phyloP scores from a whole-genome alignment of 2,113 vertebrate species.

The Platysteira castanea region DNA sequence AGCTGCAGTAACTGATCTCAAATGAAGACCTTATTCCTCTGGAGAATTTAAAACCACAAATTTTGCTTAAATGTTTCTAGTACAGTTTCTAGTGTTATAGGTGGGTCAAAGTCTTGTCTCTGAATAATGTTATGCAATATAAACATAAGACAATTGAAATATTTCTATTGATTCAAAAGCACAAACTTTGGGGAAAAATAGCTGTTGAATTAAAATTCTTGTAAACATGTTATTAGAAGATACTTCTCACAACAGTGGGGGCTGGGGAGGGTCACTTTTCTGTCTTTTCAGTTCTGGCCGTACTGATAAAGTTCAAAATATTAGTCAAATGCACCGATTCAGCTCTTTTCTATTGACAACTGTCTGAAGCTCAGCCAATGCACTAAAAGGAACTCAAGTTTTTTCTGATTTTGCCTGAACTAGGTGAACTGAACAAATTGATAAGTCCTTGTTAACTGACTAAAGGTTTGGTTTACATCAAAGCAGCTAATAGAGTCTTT shows the following conservation, averaged over 20 bases:
- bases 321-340: not conserved
- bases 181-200: not conserved
- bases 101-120: not conserved
- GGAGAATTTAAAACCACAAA: not conserved
- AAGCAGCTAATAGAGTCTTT: not conserved
- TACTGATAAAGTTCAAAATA: not conserved
- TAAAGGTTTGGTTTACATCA: not conserved
- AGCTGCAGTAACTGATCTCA: not conserved
- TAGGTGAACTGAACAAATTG: not conserved
- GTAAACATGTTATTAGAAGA: not conserved
- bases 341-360: not conserved
- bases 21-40: not conserved
- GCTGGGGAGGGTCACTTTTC: not conserved
- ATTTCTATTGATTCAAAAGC: not conserved
- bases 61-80: not conserved
- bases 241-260: not conserved
- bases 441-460: not conserved
- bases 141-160: not conserved
- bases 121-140: not conserved
- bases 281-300: not conserved
- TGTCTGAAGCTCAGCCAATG: not conserved
- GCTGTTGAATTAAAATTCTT: not conserved
- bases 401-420: not conserved
- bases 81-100: not conserved
- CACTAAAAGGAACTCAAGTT: not conserved